Evolutionary conservation across 1,140 invertebrate genomes (phyloP).

Genomic region (Drosophila athabasca): DNA sequence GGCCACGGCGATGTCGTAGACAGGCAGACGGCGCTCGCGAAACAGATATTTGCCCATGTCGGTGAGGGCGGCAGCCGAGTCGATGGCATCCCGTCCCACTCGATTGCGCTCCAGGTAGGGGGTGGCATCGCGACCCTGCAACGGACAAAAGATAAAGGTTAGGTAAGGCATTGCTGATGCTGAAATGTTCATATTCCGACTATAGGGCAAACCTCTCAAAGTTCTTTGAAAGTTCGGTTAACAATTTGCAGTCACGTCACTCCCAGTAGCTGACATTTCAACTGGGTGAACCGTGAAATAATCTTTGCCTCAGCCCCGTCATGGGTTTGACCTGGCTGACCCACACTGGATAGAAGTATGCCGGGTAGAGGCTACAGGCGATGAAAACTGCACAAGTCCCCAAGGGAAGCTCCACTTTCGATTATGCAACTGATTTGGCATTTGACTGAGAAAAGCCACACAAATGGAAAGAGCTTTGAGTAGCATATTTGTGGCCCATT

Average conservation of each 20-base stretch:
- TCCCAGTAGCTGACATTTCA: conserved; percentile 4
- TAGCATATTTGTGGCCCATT: conserved; percentile 66
- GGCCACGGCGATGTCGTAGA: conserved; percentile 97
- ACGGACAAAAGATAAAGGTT: conserved; percentile 3
- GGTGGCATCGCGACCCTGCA: conserved; percentile 95
- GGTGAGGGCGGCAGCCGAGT: conserved; percentile 95
- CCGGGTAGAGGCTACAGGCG: neutral
- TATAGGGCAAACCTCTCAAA: neutral
- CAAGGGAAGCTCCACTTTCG: conserved; percentile 15
- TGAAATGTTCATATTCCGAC: no score
- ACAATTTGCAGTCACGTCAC: no score
- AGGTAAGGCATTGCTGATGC: no score
- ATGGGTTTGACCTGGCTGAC: conserved; percentile 12
- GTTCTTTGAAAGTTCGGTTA: no score
- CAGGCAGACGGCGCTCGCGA: conserved; percentile 95
- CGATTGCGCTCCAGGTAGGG: conserved; percentile 97
- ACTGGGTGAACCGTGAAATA: conserved; percentile 6
- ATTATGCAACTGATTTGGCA: conserved; percentile 56
- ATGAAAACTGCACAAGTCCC: conserved; percentile 32
- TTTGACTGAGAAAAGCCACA: conserved; percentile 41
- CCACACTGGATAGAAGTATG: conserved; percentile 17
- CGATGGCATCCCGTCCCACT: conserved; percentile 95
- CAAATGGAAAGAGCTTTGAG: conserved; percentile 47
- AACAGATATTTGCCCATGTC: conserved; percentile 99
- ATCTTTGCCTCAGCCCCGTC: no score